These are phyloP conservation scores for Oopsacas minuta DNA, from an alignment of 37 sponge, comb jelly and placozoan species.

Conservation along the genomic window DNA sequence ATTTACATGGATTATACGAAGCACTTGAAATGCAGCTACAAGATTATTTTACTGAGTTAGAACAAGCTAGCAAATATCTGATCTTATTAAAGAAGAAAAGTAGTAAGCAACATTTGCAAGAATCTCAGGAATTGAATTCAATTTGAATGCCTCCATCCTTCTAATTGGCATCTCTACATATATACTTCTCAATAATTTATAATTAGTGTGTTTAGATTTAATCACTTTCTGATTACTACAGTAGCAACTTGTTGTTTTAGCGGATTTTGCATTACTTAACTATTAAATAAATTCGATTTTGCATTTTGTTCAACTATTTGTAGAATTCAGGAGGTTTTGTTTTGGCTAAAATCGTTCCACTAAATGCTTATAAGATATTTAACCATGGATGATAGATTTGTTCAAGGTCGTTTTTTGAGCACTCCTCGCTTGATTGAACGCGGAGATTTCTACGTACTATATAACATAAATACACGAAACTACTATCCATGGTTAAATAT, in stretches of 20 bases:
- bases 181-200: no score
- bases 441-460: no score
- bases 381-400: no score
- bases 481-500: no score
- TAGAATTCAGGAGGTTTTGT: no score
- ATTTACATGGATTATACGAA: conserved; percentile 4
- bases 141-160: not conserved
- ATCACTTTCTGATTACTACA: not conserved
- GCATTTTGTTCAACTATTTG: no score
- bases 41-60: not conserved
- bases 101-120: not conserved
- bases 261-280: conserved; percentile 13
- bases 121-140: not conserved
- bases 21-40: not conserved
- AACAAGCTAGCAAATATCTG: not conserved
- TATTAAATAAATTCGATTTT: not conserved
- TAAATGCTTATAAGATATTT: no score
- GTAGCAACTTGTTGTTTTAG: not conserved
- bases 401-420: no score
- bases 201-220: not conserved
- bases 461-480: no score
- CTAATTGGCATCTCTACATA: not conserved
- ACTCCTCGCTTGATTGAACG: no score
- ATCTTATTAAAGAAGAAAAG: not conserved
- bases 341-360: no score